A percentile compares a stretch with the other conserved stretches of the same genome.
Conservation (phyloP, 2,888 invertebrate species). For the Adineta ricciae region DNA sequence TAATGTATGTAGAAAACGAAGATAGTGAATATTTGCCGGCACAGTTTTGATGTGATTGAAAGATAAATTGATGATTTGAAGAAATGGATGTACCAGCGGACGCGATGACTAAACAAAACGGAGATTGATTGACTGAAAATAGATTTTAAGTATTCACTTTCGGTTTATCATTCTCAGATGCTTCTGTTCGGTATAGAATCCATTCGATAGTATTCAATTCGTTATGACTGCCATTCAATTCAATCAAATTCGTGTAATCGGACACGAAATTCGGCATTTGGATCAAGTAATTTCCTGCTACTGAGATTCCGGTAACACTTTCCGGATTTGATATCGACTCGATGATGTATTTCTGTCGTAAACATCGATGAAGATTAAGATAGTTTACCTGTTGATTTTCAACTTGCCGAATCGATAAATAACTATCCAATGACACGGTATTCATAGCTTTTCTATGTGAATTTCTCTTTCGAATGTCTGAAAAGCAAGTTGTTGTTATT, state of each 20-base stretch:
- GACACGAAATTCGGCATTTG: not conserved
- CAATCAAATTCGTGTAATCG: not conserved
- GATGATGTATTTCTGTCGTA: not conserved
- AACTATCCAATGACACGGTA: not conserved
- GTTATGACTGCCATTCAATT: not conserved
- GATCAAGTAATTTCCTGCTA: not conserved
- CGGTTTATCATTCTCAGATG: not conserved
- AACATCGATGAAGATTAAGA: not conserved
- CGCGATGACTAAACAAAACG: not conserved
- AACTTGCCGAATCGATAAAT: not conserved
- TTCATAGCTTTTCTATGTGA: not conserved
- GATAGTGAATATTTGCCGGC: constrained; percentile 43
- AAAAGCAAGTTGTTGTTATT: not conserved
- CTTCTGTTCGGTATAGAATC: not conserved
- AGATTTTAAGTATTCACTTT: not conserved
- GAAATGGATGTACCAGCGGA: not conserved
- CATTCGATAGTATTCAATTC: not conserved
- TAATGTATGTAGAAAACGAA: constrained; percentile 46
- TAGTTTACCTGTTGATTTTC: not conserved
- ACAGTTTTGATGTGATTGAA: constrained; percentile 46
- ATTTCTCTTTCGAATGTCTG: not conserved
- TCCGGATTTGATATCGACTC: not conserved
- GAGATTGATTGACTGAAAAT: too few species aligned
- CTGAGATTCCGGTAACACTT: not conserved
- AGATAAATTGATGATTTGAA: constrained; percentile 43